Percentiles rank a stretch among this genome's conserved stretches.
Conservation (phyloP, 2,888 invertebrate species). For the Linnaemya vulpina region DNA sequence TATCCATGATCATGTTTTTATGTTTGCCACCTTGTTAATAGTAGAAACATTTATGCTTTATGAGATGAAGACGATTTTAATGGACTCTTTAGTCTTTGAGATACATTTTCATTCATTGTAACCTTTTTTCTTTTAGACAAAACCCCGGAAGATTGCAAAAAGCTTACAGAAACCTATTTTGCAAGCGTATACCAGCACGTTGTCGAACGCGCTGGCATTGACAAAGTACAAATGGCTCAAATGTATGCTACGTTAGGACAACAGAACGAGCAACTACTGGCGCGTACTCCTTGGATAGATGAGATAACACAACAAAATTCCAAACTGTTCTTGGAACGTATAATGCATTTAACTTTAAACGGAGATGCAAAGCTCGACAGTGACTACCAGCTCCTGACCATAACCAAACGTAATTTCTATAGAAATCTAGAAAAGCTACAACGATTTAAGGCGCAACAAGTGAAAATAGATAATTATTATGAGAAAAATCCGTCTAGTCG, state of each 20-base stretch:
- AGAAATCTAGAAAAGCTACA: constrained; percentile 80
- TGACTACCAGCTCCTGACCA: constrained; percentile 75
- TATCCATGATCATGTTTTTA: too few relatives aligned
- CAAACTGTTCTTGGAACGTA: constrained; percentile 77
- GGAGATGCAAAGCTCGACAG: constrained; percentile 79
- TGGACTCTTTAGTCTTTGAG: too few relatives aligned
- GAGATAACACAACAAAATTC: constrained; percentile 80
- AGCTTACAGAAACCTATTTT: constrained; percentile 76
- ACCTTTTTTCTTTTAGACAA: constrained; percentile 74
- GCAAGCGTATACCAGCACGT: constrained; percentile 78
- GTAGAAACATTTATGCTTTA: too few relatives aligned
- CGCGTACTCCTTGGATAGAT: constrained; percentile 79
- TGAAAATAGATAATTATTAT: constrained; percentile 17
- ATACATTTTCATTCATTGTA: too few relatives aligned
- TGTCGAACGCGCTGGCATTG: constrained; percentile 76
- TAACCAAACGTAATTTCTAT: constrained; percentile 79
- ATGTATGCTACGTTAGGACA: constrained; percentile 79
- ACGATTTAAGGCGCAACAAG: constrained; percentile 75
- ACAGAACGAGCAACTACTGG: constrained; percentile 77
- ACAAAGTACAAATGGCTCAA: constrained; percentile 78
- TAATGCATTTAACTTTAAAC: constrained; percentile 79
- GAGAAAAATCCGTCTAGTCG: background rate
- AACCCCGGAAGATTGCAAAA: constrained; percentile 76
- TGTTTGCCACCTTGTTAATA: too few relatives aligned
- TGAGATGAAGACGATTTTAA: too few relatives aligned